Evolutionary conservation across 1,140 invertebrate species (phyloP).

Genomic region (Nasonia giraulti): DNA sequence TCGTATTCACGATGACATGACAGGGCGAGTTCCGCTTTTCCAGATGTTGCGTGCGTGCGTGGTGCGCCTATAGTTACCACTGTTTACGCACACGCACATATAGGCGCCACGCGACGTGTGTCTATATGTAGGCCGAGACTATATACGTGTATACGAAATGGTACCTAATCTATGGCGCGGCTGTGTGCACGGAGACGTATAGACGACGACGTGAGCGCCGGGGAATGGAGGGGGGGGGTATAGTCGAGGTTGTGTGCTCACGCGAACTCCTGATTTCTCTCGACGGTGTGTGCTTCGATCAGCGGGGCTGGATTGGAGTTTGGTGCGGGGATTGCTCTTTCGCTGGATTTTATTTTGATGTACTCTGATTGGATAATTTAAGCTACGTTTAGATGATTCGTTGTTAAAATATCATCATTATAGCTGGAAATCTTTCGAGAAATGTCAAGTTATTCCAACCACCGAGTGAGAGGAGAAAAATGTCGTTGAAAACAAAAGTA

Average conservation of each 20-base stretch:
- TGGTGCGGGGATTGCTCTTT: neutral
- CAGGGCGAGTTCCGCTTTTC: neutral
- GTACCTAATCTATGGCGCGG: conserved; percentile 20
- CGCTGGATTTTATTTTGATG: neutral
- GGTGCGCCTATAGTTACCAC: neutral
- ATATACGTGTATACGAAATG: neutral
- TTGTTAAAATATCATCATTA: too few species aligned
- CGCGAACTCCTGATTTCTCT: neutral
- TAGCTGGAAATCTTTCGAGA: too few species aligned
- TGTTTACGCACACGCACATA: conserved; percentile 20
- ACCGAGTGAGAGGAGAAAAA: too few species aligned
- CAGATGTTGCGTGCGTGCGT: conserved; percentile 19
- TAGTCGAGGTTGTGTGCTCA: neutral
- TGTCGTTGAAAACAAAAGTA: too few species aligned
- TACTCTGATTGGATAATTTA: too few species aligned
- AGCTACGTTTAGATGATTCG: too few species aligned
- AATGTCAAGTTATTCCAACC: too few species aligned
- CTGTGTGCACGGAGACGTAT: neutral
- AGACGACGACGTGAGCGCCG: neutral
- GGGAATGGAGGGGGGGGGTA: too few species aligned
- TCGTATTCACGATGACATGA: conserved; percentile 26
- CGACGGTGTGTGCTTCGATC: neutral
- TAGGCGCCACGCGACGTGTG: neutral
- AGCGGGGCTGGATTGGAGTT: neutral
- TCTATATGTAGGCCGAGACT: neutral